Percentiles rank a stretch among this genome's conserved stretches.
Conservation (phyloP, 1,140 invertebrate genomes). For the Drosophila insularis region DNA sequence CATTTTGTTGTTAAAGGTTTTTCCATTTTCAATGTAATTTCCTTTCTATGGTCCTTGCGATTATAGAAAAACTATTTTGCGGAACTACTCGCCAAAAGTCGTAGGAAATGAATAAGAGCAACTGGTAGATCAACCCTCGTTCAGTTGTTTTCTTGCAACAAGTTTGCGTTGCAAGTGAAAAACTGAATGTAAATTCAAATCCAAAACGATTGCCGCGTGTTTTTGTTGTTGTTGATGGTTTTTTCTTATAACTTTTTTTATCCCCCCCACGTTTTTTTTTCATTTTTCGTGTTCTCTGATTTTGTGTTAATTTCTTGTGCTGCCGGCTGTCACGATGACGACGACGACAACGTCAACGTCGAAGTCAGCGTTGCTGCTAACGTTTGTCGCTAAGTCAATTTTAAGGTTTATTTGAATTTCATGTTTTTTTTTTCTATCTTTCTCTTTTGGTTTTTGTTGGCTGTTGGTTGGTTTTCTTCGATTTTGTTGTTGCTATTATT, state of each 20-base stretch:
- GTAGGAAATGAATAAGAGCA: no score
- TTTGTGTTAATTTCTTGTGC: constrained; percentile 64
- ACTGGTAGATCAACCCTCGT: constrained; percentile 30
- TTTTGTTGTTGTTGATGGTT: constrained; percentile 19
- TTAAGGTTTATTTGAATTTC: constrained; percentile 78
- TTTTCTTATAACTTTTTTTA: constrained; percentile 25
- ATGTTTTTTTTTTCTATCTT: constrained; percentile 58
- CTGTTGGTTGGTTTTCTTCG: constrained; percentile 25
- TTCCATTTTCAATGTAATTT: no score
- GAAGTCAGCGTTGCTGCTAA: constrained; percentile 15
- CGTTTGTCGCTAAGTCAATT: constrained; percentile 67
- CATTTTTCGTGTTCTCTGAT: constrained; percentile 32
- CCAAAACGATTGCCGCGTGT: constrained; percentile 1
- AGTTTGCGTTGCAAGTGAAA: constrained; percentile 41
- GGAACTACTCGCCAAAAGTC: no score
- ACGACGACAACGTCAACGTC: neutral
- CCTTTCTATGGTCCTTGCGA: no score
- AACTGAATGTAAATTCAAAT: constrained; percentile 1
- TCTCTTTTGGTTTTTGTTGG: constrained; percentile 33
- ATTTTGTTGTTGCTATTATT: constrained; percentile 40
- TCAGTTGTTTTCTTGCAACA: neutral
- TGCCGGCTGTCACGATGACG: constrained; percentile 35
- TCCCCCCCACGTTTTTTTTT: constrained; percentile 25
- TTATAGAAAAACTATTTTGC: no score
- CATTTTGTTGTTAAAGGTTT: no score